A percentile compares a stretch with the other conserved stretches of the same genome.
phyloP scores from a whole-genome alignment of 2,888 invertebrate genomes.

The Sceliomorpha sp. region DNA sequence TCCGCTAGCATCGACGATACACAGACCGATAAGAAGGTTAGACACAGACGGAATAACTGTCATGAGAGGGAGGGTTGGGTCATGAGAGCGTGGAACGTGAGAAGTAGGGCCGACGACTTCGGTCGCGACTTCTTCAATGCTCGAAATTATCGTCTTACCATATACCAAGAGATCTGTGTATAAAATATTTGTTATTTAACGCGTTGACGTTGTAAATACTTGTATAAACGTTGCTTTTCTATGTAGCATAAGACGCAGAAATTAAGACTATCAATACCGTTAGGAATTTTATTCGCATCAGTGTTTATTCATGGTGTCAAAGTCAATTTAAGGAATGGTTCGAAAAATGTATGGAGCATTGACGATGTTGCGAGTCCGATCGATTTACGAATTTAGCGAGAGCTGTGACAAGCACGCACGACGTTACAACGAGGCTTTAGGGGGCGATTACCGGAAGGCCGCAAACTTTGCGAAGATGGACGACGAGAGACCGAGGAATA shows the following conservation, averaged over 20 bases:
- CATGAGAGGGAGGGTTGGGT: slow-evolving; percentile 65
- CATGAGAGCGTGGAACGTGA: slow-evolving; percentile 59
- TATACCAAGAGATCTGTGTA: slow-evolving; percentile 73
- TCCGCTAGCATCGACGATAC: slow-evolving; percentile 59
- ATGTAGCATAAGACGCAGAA: slow-evolving; percentile 1
- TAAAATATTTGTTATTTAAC: slow-evolving; percentile 52
- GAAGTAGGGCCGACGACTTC: slow-evolving; percentile 57
- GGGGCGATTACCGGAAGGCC: slow-evolving; percentile 55
- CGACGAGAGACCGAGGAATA: slow-evolving; percentile 39
- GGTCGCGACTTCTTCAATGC: slow-evolving; percentile 58
- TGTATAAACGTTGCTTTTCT: slow-evolving; percentile 24
- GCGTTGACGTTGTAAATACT: slow-evolving; percentile 31
- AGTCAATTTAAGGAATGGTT: no score
- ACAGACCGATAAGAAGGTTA: slow-evolving; percentile 71
- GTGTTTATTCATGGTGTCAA: no score
- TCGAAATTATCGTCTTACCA: slow-evolving; percentile 61
- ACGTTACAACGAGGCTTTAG: slow-evolving; percentile 55
- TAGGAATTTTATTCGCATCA: background rate
- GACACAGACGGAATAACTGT: slow-evolving; percentile 62
- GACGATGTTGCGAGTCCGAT: slow-evolving; percentile 35
- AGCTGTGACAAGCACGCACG: slow-evolving; percentile 14
- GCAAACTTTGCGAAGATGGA: slow-evolving; percentile 54
- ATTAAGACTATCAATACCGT: background rate
- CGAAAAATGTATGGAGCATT: slow-evolving; percentile 17
- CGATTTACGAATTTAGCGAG: slow-evolving; percentile 48